phyloP scores from a whole-genome alignment of 2,113 vertebrate species.

The Telmatochromis bifrenatus region DNA sequence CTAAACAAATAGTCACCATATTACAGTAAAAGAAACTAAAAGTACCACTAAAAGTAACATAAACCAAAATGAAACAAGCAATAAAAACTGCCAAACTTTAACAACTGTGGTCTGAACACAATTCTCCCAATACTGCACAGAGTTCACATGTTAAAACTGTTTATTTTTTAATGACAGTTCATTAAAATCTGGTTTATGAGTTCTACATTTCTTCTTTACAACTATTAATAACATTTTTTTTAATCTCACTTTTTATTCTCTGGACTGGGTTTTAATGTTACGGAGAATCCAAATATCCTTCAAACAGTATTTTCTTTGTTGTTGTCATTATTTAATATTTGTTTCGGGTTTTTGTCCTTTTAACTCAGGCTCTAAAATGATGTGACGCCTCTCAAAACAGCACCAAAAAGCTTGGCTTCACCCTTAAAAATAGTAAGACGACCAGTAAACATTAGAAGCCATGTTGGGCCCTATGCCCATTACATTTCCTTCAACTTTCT shows the following conservation, averaged over 20 bases:
- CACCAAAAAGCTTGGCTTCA: background rate
- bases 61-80: background rate
- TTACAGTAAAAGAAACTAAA: background rate
- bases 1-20: background rate
- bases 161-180: background rate
- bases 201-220: background rate
- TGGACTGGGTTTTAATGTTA: background rate
- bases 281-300: background rate
- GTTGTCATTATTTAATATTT: background rate
- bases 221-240: background rate
- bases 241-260: background rate
- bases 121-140: background rate
- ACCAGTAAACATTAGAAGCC: background rate
- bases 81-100: background rate
- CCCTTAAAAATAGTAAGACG: background rate
- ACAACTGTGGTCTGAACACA: background rate
- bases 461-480: background rate
- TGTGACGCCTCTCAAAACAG: background rate
- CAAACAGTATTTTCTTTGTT: background rate
- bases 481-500: background rate
- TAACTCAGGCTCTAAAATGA: background rate
- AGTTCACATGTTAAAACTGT: background rate
- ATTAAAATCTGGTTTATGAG: fast-evolving
- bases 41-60: background rate
- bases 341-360: fast-evolving